Percentiles rank a stretch among this genome's conserved stretches.
These are phyloP conservation scores for Myocastor coypus DNA, from an alignment of 2,113 vertebrate species.

Conservation along the genomic window DNA sequence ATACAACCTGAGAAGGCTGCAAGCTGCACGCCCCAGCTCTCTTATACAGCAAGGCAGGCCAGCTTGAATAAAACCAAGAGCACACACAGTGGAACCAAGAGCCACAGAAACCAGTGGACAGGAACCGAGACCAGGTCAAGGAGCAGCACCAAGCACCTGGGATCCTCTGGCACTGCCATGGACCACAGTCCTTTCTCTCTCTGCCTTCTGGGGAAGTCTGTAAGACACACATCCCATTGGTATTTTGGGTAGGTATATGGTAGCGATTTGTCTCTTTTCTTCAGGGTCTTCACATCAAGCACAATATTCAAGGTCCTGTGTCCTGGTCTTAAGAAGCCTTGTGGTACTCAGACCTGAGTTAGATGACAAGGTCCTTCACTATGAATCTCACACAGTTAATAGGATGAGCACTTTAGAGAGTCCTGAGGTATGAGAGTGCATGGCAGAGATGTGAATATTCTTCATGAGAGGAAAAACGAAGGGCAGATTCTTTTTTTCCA, in stretches of 20 bases:
- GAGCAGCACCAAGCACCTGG: no score
- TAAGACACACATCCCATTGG: not conserved
- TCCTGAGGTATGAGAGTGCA: accelerated
- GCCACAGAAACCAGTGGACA: not conserved
- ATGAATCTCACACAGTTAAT: not conserved
- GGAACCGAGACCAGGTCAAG: not conserved
- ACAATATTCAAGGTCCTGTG: not conserved
- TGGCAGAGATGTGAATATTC: not conserved
- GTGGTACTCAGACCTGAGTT: not conserved
- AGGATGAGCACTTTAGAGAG: not conserved
- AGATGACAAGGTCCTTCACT: not conserved
- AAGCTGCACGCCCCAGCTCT: not conserved
- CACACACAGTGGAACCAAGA: not conserved
- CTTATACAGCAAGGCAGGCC: not conserved
- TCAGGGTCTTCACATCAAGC: not conserved
- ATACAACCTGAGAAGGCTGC: not conserved
- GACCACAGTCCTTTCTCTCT: accelerated
- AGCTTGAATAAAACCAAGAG: not conserved
- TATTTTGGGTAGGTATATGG: not conserved
- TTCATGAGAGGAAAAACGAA: not conserved
- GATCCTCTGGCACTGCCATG: not conserved
- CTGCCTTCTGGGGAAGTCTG: not conserved
- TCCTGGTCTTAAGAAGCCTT: not conserved
- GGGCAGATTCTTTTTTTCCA: not conserved
- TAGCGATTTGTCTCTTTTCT: not conserved